Percentiles rank a stretch among this genome's conserved stretches.
These are phyloP conservation scores for Enteromius radiatus DNA, from an alignment of 2,797 vertebrate species.

Conservation along the genomic window DNA sequence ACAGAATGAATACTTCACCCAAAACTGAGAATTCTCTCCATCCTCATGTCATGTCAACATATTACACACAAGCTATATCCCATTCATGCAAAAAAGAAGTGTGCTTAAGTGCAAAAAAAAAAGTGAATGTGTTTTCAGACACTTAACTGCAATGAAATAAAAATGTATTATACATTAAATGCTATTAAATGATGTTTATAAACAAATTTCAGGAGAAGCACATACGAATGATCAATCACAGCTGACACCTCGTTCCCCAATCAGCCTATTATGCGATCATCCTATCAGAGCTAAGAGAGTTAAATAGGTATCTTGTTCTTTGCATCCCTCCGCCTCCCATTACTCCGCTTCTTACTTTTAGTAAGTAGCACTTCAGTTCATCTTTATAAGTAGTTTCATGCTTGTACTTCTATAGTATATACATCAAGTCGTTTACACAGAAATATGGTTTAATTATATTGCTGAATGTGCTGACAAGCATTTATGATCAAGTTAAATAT, in stretches of 20 bases:
- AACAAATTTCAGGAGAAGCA: no score
- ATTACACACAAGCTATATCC: neutral
- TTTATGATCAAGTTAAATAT: neutral
- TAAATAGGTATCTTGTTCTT: no score
- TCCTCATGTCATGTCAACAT: neutral
- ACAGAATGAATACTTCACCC: neutral
- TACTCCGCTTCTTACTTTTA: no score
- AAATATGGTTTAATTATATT: neutral
- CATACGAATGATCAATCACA: no score
- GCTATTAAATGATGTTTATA: neutral
- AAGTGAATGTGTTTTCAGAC: neutral
- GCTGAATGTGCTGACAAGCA: neutral
- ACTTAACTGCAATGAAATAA: neutral
- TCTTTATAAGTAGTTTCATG: neutral
- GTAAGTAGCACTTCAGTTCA: neutral
- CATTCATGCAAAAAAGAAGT: neutral
- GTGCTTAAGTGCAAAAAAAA: neutral
- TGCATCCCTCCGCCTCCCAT: no score
- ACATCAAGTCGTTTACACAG: no score
- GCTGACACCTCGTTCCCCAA: no score
- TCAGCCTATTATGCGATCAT: no score
- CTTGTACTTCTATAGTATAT: neutral
- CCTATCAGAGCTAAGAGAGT: no score
- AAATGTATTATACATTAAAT: neutral
- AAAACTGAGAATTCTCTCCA: neutral